Conservation (phyloP, 1,140 invertebrate species). For the Drosophila tristis region DNA sequence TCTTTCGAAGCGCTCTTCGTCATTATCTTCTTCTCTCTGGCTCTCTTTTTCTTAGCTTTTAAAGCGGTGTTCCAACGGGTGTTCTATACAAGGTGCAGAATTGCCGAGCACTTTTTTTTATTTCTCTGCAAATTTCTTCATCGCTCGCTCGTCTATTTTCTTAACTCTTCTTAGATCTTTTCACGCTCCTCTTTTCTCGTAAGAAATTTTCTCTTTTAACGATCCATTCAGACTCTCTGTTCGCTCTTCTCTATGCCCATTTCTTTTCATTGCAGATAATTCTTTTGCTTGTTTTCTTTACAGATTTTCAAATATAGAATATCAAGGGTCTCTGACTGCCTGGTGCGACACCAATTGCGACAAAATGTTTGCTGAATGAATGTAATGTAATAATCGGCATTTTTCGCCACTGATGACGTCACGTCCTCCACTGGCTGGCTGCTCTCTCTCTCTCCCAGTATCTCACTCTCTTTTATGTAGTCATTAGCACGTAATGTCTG, state of each 20-base stretch:
- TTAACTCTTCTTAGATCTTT: no score
- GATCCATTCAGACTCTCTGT: background rate
- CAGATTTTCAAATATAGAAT: constrained; percentile 82
- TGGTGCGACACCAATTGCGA: constrained; percentile 46
- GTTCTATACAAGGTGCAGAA: no score
- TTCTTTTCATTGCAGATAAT: constrained; percentile 48
- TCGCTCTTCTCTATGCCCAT: constrained; percentile 24
- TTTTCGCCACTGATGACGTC: constrained; percentile 63
- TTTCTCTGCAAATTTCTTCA: no score
- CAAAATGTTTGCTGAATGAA: constrained; percentile 50
- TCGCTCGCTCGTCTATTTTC: no score
- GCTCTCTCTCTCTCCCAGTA: constrained; percentile 7
- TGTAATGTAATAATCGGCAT: constrained; percentile 38
- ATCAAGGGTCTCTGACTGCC: constrained; percentile 65
- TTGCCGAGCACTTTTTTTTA: no score
- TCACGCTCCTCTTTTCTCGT: no score
- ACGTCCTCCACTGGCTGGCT: constrained; percentile 40
- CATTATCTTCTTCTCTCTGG: no score
- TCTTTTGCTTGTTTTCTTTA: constrained; percentile 64
- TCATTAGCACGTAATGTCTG: constrained; percentile 62
- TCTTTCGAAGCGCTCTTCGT: no score
- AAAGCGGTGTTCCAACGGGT: no score
- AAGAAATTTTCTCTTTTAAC: no score
- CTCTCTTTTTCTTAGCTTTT: no score
- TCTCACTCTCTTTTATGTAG: constrained; percentile 45